Evolutionary conservation across 2,888 invertebrate species (phyloP).

Genomic region (Nephrocerus scutellatus): DNA sequence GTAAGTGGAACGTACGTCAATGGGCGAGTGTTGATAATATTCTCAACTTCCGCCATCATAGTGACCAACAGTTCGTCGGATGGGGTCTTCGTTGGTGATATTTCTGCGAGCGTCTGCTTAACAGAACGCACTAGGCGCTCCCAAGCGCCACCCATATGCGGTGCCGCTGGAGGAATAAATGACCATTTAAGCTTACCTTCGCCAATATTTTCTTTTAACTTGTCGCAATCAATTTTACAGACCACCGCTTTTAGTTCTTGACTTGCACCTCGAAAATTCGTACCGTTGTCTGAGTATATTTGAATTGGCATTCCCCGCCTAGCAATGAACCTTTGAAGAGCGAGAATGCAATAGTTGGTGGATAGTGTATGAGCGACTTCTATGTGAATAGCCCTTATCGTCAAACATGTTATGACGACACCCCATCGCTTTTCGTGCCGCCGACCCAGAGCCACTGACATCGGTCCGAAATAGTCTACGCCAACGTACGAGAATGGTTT

Average conservation of each 20-base stretch:
- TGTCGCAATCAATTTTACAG: slow-evolving; percentile 11
- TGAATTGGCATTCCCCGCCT: slow-evolving; percentile 16
- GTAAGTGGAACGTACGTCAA: slow-evolving; percentile 13
- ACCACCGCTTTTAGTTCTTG: slow-evolving; percentile 16
- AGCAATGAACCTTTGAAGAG: slow-evolving; percentile 16
- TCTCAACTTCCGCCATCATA: slow-evolving; percentile 16
- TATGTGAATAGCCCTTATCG: slow-evolving; percentile 18
- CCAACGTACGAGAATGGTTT: slow-evolving; percentile 16
- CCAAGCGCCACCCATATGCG: slow-evolving; percentile 23
- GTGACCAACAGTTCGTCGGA: slow-evolving; percentile 20
- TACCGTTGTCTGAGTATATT: slow-evolving; percentile 20
- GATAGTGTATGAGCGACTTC: slow-evolving; percentile 15
- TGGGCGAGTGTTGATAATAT: slow-evolving; percentile 24
- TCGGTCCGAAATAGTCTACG: slow-evolving; percentile 18
- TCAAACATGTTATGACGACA: slow-evolving; percentile 21
- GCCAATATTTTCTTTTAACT: background rate
- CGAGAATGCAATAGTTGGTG: slow-evolving; percentile 18
- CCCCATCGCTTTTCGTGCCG: slow-evolving; percentile 15
- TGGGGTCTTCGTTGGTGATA: slow-evolving; percentile 18
- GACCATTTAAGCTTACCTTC: slow-evolving; percentile 19
- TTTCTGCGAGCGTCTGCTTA: slow-evolving; percentile 18
- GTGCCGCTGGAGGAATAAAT: slow-evolving; percentile 25
- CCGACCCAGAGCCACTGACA: slow-evolving; percentile 10
- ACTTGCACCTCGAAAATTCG: slow-evolving; percentile 20
- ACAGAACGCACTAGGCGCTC: slow-evolving; percentile 16